phyloP scores from a whole-genome alignment of 2,113 vertebrate genomes.

The Saccopteryx leptura region DNA sequence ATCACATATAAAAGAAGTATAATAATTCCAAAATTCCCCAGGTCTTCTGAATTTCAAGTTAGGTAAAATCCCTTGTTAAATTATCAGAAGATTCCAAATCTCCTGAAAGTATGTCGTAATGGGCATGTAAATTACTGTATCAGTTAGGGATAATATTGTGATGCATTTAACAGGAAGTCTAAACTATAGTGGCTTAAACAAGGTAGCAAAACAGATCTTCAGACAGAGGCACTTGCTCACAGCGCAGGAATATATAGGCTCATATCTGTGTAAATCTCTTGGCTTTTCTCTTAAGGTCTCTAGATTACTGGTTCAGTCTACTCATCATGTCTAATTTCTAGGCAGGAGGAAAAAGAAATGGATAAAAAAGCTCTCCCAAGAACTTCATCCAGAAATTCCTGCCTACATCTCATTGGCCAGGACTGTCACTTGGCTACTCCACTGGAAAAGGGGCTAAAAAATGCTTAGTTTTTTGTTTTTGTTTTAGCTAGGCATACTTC shows the following conservation, averaged over 20 bases:
- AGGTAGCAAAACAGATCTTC: not conserved
- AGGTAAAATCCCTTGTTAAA: conserved; percentile 55
- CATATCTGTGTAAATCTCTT: not conserved
- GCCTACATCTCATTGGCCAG: not conserved
- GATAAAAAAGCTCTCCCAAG: not conserved
- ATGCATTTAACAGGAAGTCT: not conserved
- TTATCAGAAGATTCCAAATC: conserved; percentile 61
- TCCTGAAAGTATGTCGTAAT: conserved; percentile 32
- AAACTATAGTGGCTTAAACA: conserved; percentile 16
- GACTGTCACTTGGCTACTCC: not conserved
- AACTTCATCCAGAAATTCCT: conserved; percentile 40
- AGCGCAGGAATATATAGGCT: not conserved
- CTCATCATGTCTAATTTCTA: conserved; percentile 8
- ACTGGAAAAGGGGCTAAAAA: not conserved
- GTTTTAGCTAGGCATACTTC: not conserved
- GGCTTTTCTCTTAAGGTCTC: not conserved
- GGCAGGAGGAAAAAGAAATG: not conserved
- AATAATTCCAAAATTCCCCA: conserved; percentile 41
- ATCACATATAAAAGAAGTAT: conserved; percentile 61
- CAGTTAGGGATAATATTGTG: not conserved
- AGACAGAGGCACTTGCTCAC: not conserved
- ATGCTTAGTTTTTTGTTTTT: not conserved
- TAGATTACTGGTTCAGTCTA: not conserved
- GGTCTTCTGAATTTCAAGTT: not conserved
- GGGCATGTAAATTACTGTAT: not conserved